Conservation (phyloP, 2,888 invertebrate genomes). For the Spisula solida region DNA sequence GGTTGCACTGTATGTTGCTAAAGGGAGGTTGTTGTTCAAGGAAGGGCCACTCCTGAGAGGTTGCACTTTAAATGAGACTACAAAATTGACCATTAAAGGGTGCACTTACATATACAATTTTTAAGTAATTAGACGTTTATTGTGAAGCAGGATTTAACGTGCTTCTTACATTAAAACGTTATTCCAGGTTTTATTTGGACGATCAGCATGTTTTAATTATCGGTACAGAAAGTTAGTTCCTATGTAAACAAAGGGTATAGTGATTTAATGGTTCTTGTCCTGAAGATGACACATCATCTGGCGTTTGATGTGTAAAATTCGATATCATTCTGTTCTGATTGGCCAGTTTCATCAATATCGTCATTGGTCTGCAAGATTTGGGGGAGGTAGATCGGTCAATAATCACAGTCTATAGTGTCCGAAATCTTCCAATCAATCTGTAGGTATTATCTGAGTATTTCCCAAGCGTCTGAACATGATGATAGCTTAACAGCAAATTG, state of each 20-base stretch:
- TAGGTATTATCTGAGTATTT: background rate
- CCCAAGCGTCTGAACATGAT: too few species aligned
- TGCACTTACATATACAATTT: too few species aligned
- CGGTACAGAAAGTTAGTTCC: background rate
- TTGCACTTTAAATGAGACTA: too few species aligned
- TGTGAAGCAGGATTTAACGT: too few species aligned
- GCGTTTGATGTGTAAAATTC: background rate
- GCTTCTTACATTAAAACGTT: too few species aligned
- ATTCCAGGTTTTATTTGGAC: background rate
- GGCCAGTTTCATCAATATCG: slow-evolving; percentile 6
- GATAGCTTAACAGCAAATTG: background rate
- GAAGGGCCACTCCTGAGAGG: too few species aligned
- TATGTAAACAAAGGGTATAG: background rate
- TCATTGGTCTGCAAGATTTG: slow-evolving; percentile 16
- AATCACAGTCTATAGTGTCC: background rate
- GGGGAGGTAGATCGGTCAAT: background rate
- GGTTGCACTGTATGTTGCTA: too few species aligned
- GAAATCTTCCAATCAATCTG: background rate
- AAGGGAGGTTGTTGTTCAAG: too few species aligned
- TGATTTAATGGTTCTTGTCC: background rate
- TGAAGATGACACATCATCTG: background rate
- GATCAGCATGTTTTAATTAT: background rate
- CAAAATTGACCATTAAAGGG: too few species aligned
- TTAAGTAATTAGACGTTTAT: too few species aligned
- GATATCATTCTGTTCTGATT: slow-evolving; percentile 12